Evolutionary conservation across 2,797 vertebrate genomes (phyloP).

Genomic region (Propithecus deckenii): DNA sequence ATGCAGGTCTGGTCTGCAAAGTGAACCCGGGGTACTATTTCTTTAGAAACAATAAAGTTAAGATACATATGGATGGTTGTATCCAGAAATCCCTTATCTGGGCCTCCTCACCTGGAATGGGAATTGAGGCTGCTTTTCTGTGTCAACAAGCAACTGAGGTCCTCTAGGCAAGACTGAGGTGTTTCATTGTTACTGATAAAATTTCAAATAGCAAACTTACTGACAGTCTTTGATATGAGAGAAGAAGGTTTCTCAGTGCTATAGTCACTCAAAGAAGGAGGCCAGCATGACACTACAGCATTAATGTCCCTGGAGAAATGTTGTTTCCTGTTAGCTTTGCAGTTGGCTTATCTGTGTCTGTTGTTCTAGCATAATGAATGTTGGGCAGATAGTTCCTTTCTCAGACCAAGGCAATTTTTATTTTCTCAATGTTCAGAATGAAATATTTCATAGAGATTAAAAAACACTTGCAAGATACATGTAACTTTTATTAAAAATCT

Average conservation of each 20-base stretch:
- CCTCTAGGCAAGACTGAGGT: neutral
- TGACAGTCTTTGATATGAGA: neutral
- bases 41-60: neutral
- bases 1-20: neutral
- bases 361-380: neutral
- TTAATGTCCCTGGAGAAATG: neutral
- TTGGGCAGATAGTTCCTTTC: neutral
- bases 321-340: neutral
- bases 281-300: neutral
- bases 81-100: neutral
- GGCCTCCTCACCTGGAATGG: neutral
- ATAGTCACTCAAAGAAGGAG: neutral
- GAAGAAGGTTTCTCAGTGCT: neutral
- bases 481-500: conserved; percentile 31
- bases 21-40: neutral
- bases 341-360: neutral
- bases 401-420: neutral
- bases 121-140: neutral
- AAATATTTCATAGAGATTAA: conserved; percentile 22
- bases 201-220: neutral
- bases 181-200: neutral
- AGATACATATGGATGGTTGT: neutral
- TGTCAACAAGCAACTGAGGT: neutral
- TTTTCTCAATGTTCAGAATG: neutral
- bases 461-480: neutral